Base-by-base conservation (phyloP, 2,113 vertebrate species). In the Ursus arctos region DNA sequence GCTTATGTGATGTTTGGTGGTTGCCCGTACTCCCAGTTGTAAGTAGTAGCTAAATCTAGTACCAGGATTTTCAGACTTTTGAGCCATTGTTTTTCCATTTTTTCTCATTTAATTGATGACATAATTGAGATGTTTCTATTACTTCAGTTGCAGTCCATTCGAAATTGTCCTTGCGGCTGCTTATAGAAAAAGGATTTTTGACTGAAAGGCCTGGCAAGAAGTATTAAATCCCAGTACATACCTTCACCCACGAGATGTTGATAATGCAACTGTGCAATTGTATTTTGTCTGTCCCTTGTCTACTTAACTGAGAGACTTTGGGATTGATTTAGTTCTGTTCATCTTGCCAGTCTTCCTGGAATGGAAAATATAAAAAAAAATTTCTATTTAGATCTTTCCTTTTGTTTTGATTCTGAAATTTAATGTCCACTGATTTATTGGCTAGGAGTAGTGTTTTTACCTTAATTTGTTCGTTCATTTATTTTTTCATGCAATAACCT, bases 361-460 rank as follows among this genome's bases (percentile, higher is more conserved):
- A 88, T 67, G 84, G 89, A 81, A 95, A 91, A 92, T 95, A 88
- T 90, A 49, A 24, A 72, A 55, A 96, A 57, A 43, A 57, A 65
- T 33, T 65, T 88, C 63, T 93, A 19, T 74, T 91, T 88, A 77
- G 12, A 36, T 74, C 74, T 96, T 14, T 87, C 28, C 21, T 92
- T 93, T 88, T 79, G 59, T 87, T 96, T 95, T 95, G 55, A 92
- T 28, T 79, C n/a, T 91, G 33, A 88, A 61, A 11, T 77, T 90
- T 2, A 22, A 33, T 72, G 31, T 91, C 87, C 65, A 63, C 31
- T 22, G 13, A 65, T 86, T 65, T 53, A 7, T 81, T 94, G 77
- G 24, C 31, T 59, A 57, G 53, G 71, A 87, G 47, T 59, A 51
- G 51, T 43, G 28, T 88, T 92, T 97, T 94, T 79, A 21, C 57